Percentiles rank a stretch among this genome's conserved stretches.
phyloP scores from a whole-genome alignment of 2,113 vertebrate genomes.

The Lichenostomus cassidix region DNA sequence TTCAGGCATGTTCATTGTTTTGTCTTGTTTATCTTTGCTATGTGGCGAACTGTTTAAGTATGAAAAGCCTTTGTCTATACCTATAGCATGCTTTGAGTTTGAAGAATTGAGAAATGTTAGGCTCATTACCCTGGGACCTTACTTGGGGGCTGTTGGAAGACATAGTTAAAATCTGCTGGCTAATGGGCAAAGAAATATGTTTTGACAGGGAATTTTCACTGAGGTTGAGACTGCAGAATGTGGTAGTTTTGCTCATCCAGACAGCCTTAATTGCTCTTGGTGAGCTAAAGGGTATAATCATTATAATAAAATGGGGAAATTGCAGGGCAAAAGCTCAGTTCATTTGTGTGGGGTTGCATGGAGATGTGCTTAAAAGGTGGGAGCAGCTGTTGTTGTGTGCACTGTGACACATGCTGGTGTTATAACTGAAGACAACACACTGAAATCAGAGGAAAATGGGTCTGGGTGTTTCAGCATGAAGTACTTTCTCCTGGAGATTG shows the following conservation, averaged over 20 bases:
- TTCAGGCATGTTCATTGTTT: slow-evolving; percentile 19
- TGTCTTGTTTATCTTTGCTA: background rate
- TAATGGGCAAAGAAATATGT: background rate
- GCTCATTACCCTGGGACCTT: background rate
- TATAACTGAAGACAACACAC: background rate
- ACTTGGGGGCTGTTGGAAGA: background rate
- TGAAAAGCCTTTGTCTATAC: background rate
- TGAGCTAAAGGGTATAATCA: background rate
- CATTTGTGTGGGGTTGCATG: rapidly evolving
- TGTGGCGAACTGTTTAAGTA: background rate
- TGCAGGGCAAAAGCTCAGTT: background rate
- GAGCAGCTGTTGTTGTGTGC: background rate
- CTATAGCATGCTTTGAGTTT: background rate
- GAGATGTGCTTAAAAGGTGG: background rate
- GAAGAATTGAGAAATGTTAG: background rate
- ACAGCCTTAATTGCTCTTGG: background rate
- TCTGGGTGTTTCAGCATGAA: background rate
- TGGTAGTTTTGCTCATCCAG: background rate
- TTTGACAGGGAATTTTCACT: background rate
- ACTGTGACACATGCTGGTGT: background rate
- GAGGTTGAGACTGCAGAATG: background rate
- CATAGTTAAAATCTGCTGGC: background rate
- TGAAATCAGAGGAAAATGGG: background rate
- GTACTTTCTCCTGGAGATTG: background rate
- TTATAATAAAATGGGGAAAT: background rate